These are phyloP conservation scores for Paratilapia polleni DNA, from an alignment of 2,113 vertebrate species.

Conservation along the genomic window DNA sequence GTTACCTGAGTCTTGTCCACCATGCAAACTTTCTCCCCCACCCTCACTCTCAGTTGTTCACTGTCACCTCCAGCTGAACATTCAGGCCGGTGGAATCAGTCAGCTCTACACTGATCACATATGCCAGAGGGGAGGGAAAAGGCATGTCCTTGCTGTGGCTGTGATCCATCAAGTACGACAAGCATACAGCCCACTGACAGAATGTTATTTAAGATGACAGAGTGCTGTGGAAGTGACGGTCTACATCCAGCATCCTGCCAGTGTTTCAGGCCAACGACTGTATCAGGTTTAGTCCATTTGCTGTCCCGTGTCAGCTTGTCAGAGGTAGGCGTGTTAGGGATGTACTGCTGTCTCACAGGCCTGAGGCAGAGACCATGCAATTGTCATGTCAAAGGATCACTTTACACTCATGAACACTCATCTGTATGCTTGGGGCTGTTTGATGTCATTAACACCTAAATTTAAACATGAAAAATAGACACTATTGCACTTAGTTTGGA, in stretches of 20 bases:
- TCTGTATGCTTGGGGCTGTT: not conserved
- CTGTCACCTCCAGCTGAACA: conserved; percentile 16
- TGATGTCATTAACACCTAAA: not conserved
- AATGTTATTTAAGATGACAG: conserved; percentile 62
- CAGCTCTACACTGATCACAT: conserved; percentile 41
- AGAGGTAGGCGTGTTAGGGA: conserved; percentile 6
- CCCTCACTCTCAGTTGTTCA: not conserved
- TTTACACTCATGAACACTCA: not conserved
- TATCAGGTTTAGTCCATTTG: conserved; percentile 38
- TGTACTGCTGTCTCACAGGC: conserved; percentile 7
- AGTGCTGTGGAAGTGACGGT: conserved; percentile 46
- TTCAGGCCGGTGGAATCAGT: conserved; percentile 24
- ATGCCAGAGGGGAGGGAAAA: conserved; percentile 41
- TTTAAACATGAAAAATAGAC: not conserved
- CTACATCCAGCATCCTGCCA: conserved; percentile 46
- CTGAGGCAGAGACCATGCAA: not conserved
- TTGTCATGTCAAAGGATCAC: conserved; percentile 16
- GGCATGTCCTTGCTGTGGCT: conserved; percentile 36
- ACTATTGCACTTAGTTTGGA: not conserved
- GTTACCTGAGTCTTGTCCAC: not conserved
- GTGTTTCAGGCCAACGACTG: conserved; percentile 39
- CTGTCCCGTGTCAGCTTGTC: conserved; percentile 45
- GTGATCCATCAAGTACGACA: conserved; percentile 60
- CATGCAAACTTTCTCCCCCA: not conserved
- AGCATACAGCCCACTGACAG: conserved; percentile 49